Base-by-base conservation (phyloP, 2,797 vertebrate species). In the Coendou prehensilis region DNA sequence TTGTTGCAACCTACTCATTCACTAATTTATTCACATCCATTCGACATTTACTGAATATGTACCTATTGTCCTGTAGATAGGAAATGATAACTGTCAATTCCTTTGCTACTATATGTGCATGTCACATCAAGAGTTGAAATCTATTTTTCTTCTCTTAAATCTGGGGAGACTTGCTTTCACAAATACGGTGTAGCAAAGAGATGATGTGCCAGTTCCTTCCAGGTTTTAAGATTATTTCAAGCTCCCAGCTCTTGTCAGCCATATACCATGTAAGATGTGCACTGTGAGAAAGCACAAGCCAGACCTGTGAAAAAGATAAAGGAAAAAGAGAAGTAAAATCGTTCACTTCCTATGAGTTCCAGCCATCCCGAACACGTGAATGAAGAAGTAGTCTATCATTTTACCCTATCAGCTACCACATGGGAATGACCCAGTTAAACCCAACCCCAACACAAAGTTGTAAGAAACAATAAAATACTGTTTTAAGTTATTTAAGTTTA, bases 381-480 rank as follows among this genome's bases (percentile, higher is more conserved):
- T 26, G 52, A 59, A 90, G 54, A 54, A 57, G 33, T 15, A 71
- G 17, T 41, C 7, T 26, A 11, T 8, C 3, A 67, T 57, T 61
- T 64, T 92, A 41, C 8, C 23, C 5, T 2, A 7, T 63, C 45
- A 15, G 22, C 2, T 64, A 20, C n/a, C 5, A 33, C 1, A 26
- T 28, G 15, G 26, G 76, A 63, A 88, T 20, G 61, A 28, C n/a
- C 28, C 37, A 30, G 5, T 6, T 10, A 14, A 81, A 6, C 45
- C 15, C 61, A 89, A 26, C 0, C 0, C 7, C 41, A 61, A 50
- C 0, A 23, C 0, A 73, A 20, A 47, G 52, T 61, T 92, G 5
- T n/a, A 14, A 89, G 64, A 94, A 96, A 30, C 91, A n/a, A 63
- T 45, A 37, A 28, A 82, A n/a, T 57, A 33, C 80, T 85, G 22